Percentiles rank a stretch among this genome's conserved stretches.
These are phyloP conservation scores for Plagiodera versicolora DNA, from an alignment of 2,888 invertebrate species.

Conservation along the genomic window DNA sequence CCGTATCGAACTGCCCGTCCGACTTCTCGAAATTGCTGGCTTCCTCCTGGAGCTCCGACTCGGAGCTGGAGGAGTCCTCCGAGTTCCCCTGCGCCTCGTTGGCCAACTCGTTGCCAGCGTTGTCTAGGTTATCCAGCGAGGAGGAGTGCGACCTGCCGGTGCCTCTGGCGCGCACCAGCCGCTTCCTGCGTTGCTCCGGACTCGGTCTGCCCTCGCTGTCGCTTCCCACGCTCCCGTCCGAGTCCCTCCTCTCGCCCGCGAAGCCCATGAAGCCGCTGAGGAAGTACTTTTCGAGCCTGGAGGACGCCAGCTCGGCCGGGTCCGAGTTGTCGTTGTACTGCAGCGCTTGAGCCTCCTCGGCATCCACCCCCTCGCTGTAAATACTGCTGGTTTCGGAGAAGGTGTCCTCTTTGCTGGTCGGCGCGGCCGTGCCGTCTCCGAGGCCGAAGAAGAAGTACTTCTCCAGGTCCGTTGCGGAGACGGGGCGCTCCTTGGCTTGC, in stretches of 20 bases:
- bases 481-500: constrained; percentile 67
- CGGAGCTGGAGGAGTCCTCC: constrained; percentile 65
- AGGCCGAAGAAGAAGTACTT: constrained; percentile 89
- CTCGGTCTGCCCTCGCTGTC: constrained; percentile 88
- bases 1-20: constrained; percentile 78
- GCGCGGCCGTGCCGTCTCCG: constrained; percentile 60
- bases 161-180: constrained; percentile 78
- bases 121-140: constrained; percentile 72
- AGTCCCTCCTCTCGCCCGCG: constrained; percentile 73
- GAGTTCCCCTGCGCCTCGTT: constrained; percentile 59
- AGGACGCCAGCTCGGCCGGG: constrained; percentile 77
- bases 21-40: constrained; percentile 69
- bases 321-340: constrained; percentile 55
- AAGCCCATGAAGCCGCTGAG: constrained; percentile 84
- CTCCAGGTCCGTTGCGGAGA: constrained; percentile 82
- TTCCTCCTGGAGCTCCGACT: constrained; percentile 72
- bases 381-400: constrained; percentile 84
- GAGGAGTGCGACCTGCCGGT: constrained; percentile 82
- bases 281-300: constrained; percentile 87
- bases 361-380: constrained; percentile 81
- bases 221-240: constrained; percentile 87
- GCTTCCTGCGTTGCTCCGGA: constrained; percentile 82
- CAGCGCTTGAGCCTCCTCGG: constrained; percentile 57
- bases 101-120: constrained; percentile 58
- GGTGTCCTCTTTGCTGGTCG: constrained; percentile 60